These are phyloP conservation scores for Rhynchopsitta pachyrhyncha DNA, from an alignment of 2,113 vertebrate species.

Conservation along the genomic window DNA sequence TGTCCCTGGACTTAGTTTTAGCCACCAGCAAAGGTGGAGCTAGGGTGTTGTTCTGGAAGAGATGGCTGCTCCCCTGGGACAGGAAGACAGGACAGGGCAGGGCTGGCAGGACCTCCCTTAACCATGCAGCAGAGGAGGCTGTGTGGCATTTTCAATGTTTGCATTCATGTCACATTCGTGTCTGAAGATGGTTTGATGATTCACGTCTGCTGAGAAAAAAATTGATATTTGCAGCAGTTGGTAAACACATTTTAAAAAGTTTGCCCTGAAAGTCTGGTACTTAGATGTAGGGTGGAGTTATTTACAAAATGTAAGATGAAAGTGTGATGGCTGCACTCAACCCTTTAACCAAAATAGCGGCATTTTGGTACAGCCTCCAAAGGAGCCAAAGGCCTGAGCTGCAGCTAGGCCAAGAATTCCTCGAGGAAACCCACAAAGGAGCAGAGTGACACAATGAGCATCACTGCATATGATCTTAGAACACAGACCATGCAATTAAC, in stretches of 20 bases:
- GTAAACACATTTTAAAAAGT: neutral
- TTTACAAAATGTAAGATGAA: neutral
- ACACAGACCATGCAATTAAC: neutral
- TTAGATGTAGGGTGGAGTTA: neutral
- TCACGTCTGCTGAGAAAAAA: neutral
- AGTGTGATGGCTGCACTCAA: neutral
- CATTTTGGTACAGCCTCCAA: neutral
- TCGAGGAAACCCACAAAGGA: neutral
- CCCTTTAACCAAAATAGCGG: neutral
- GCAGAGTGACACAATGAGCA: neutral
- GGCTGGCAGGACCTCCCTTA: neutral
- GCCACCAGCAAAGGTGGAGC: neutral
- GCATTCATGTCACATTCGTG: neutral
- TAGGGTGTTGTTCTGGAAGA: fast-evolving
- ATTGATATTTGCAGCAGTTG: fast-evolving
- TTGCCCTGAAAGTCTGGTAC: neutral
- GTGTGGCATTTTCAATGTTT: fast-evolving
- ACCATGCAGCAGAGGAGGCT: neutral
- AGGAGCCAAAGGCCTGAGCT: neutral
- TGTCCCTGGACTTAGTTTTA: neutral
- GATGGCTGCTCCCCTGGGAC: fast-evolving
- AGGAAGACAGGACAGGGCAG: neutral
- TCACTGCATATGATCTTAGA: neutral
- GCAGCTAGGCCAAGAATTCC: neutral
- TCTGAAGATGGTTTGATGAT: neutral